Percentiles rank a stretch among this genome's conserved stretches.
phyloP scores from a whole-genome alignment of 1,140 invertebrate genomes.

The Eulimnadia texana region DNA sequence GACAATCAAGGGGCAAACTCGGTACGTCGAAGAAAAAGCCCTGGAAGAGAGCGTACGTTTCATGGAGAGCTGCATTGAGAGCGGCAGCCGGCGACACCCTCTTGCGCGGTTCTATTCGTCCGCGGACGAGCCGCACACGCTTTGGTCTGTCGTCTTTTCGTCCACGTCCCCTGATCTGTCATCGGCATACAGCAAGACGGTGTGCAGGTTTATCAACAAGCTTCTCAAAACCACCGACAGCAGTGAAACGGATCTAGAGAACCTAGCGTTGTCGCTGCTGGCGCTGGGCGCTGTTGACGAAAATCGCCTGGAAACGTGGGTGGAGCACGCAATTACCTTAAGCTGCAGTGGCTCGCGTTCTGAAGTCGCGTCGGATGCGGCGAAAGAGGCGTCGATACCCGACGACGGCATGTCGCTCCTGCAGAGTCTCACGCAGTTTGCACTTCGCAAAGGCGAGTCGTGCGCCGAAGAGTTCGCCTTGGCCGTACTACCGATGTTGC shows the following conservation, averaged over 20 bases:
- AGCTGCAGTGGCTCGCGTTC: constrained; percentile 28
- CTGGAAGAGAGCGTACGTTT: constrained; percentile 56
- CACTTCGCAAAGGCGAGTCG: constrained; percentile 27
- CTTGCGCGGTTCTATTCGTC: constrained; percentile 52
- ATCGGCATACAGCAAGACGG: constrained; percentile 41
- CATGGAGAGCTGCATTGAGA: constrained; percentile 69
- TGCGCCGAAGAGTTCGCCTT: constrained; percentile 12
- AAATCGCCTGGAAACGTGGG: constrained; percentile 48
- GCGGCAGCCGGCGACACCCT: constrained; percentile 57
- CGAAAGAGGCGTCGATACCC: background rate
- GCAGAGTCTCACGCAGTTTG: constrained; percentile 50
- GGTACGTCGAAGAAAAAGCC: constrained; percentile 44
- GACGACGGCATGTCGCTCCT: constrained; percentile 33
- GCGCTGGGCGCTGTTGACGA: constrained; percentile 48
- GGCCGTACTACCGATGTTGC: background rate
- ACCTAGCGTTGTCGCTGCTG: constrained; percentile 48
- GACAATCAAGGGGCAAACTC: background rate
- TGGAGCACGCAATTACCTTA: constrained; percentile 46
- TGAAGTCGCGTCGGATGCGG: background rate
- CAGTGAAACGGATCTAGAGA: constrained; percentile 44
- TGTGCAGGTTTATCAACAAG: constrained; percentile 65
- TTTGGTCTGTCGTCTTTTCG: constrained; percentile 45
- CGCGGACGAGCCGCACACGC: constrained; percentile 42
- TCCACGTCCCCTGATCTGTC: constrained; percentile 43
- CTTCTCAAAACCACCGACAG: constrained; percentile 26